These are phyloP conservation scores for Rhabditoides inermis DNA, from an alignment of 2,888 invertebrate species.

Conservation along the genomic window DNA sequence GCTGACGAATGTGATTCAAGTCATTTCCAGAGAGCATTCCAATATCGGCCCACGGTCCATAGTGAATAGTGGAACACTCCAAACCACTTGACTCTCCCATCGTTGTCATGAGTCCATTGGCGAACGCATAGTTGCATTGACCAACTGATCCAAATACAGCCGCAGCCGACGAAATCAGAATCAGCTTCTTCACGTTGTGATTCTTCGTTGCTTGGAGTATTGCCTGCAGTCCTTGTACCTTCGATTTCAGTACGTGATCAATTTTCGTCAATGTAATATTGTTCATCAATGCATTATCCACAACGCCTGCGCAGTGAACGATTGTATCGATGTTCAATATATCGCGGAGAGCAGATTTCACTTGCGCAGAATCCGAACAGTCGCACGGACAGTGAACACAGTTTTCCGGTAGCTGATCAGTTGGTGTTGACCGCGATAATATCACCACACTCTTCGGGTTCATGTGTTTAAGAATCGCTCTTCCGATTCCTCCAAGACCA, in stretches of 20 bases:
- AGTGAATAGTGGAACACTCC: conserved; percentile 17
- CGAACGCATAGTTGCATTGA: conserved; percentile 41
- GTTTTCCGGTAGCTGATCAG: no score
- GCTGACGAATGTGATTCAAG: conserved; percentile 20
- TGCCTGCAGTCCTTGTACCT: conserved; percentile 30
- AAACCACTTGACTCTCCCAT: conserved; percentile 12
- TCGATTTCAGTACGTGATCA: conserved; percentile 20
- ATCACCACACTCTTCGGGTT: conserved; percentile 7
- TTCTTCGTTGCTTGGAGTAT: conserved; percentile 7
- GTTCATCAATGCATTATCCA: conserved; percentile 20
- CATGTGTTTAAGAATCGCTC: conserved; percentile 14
- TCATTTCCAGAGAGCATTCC: conserved; percentile 36
- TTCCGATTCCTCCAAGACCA: conserved; percentile 38
- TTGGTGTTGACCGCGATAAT: conserved; percentile 5
- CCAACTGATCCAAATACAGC: conserved; percentile 40
- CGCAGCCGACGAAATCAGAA: conserved; percentile 36
- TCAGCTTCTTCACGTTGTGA: conserved; percentile 2
- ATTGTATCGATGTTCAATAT: conserved; percentile 15
- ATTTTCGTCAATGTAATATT: conserved; percentile 15
- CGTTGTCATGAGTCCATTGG: conserved; percentile 35
- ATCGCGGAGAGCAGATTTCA: neutral
- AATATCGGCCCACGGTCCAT: conserved; percentile 37
- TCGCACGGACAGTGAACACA: no score
- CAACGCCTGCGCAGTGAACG: conserved; percentile 40
- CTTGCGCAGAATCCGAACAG: conserved; percentile 1